phyloP scores from a whole-genome alignment of 2,797 vertebrate genomes.

The Phalanger gymnotis region DNA sequence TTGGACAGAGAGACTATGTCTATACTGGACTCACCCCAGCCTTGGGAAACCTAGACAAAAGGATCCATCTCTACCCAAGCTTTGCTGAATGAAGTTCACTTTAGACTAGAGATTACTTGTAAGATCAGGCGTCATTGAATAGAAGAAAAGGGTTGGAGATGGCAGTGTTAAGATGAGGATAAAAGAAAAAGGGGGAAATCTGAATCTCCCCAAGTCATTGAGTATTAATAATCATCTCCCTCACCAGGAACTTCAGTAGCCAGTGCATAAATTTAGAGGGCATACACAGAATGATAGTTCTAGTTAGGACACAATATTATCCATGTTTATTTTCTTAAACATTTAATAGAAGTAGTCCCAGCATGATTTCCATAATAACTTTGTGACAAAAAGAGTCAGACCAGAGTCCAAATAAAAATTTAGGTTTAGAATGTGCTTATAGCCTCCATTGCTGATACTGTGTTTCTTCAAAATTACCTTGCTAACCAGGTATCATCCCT shows the following conservation, averaged over 20 bases:
- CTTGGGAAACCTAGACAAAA: too few relatives aligned
- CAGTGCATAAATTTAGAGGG: neutral
- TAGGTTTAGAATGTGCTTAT: neutral
- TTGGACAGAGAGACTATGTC: neutral
- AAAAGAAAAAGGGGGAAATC: neutral
- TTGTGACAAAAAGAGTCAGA: neutral
- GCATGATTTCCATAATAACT: neutral
- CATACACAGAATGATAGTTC: neutral
- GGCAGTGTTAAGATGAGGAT: neutral
- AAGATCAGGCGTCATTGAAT: too few relatives aligned
- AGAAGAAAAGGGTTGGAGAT: too few relatives aligned
- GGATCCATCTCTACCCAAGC: too few relatives aligned
- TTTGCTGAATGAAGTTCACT: too few relatives aligned
- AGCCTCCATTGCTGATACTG: neutral
- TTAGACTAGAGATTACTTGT: too few relatives aligned
- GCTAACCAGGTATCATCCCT: too few relatives aligned
- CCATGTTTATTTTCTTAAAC: neutral
- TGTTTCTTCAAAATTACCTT: neutral
- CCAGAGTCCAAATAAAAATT: neutral
- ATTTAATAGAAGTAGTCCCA: neutral
- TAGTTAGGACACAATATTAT: neutral
- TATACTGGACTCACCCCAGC: neutral
- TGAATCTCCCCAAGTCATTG: neutral
- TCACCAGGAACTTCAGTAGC: neutral
- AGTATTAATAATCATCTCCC: neutral